Conservation (phyloP, 2,888 invertebrate species). For the Merodon equestris region DNA sequence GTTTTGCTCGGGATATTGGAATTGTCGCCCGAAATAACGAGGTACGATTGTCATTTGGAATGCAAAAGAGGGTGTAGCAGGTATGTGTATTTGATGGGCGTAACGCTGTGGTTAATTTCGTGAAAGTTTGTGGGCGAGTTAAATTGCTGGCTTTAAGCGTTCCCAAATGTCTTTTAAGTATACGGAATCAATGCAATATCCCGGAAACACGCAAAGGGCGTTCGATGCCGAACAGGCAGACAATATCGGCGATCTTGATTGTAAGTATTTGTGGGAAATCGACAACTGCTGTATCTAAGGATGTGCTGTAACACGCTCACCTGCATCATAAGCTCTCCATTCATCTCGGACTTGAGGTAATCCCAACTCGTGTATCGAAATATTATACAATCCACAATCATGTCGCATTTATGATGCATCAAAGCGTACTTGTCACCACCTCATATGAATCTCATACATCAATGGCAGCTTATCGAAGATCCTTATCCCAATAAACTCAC, state of each 20-base stretch:
- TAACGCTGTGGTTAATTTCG: conserved; percentile 2
- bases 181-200: too few species aligned
- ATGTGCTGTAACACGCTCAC: too few species aligned
- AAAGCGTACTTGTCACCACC: conserved; percentile 18
- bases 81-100: conserved; percentile 12
- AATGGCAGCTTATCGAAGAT: conserved; percentile 25
- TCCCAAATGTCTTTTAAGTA: conserved; percentile 12
- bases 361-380: too few species aligned
- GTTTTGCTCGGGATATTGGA: conserved; percentile 12
- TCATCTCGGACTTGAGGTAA: too few species aligned
- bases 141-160: conserved; percentile 29
- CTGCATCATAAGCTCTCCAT: too few species aligned
- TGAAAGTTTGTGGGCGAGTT: conserved; percentile 14
- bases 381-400: too few species aligned
- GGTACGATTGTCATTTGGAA: conserved; percentile 31
- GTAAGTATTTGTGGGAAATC: too few species aligned
- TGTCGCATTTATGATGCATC: background rate
- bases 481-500: conserved; percentile 19
- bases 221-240: too few species aligned
- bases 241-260: too few species aligned
- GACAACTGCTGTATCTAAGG: too few species aligned
- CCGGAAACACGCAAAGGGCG: too few species aligned
- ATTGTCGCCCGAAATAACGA: conserved; percentile 21
- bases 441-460: conserved; percentile 11
- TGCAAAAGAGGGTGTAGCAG: conserved; percentile 30